Evolutionary conservation across 2,113 vertebrate species (phyloP), one percentile per base, ranked within the genome.

Genomic region (Heterotis niloticus): DNA sequence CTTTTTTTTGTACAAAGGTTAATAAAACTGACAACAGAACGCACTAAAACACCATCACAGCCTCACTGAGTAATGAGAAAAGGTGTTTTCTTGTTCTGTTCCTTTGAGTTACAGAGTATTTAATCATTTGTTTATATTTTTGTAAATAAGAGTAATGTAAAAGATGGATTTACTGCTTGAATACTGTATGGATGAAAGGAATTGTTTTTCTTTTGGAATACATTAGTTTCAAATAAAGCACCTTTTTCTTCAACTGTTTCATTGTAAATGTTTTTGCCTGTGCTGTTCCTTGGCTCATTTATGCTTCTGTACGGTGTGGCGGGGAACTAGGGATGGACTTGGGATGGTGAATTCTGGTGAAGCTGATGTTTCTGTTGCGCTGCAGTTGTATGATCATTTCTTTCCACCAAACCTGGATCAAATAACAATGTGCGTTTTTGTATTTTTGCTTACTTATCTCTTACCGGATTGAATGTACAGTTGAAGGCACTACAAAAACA

Each of bases 141-240:
- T 90, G 85, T 90, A 88, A 78, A 89, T 84, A 70, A 82, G 75
- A 78, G 78, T 78, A 85, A 87, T 75, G 84, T 85, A 75, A 81
- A 88, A 78, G 57, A 79, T 51, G 65, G 44, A 44, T 78, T 75
- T 78, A 62, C 18, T 14, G 78, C 83, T 82, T 78, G 82, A 78
- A 86, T 84, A 83, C 82, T 90, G 84, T 82, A 86, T 84, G 65
- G 23, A 78, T 84, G 75, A 83, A 81, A 78, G 81, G 78, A 76
- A 84, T 64, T 90, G 89, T 77, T 88, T 92, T 91, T 89, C 89
- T 88, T 81, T 90, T 86, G 81, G 82, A 67, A 90, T 83, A 83
- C 82, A 86, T 90, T 85, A 83, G 88, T 89, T 85, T 80, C 85
- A 83, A 93, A 92, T 92, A 93, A 93, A 93, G 92, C 92, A 93